phyloP scores from a whole-genome alignment of 2,797 vertebrate genomes.

The Crocodylus rhombifer region DNA sequence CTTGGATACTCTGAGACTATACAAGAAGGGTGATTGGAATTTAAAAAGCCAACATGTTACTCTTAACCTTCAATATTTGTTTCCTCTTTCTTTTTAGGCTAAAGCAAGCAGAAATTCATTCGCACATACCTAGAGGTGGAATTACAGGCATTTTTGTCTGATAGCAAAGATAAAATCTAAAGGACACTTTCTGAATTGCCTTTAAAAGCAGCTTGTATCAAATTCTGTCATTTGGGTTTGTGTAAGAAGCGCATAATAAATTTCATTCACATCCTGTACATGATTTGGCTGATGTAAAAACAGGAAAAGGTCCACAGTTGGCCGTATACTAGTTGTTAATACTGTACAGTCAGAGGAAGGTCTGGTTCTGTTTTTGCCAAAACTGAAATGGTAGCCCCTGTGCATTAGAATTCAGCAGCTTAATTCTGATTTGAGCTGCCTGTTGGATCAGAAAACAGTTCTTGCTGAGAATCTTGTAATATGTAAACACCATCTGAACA shows the following conservation, averaged over 20 bases:
- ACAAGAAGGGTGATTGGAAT: not conserved
- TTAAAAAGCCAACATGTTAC: not conserved
- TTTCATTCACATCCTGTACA: not conserved
- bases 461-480: not conserved
- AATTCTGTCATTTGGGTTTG: not conserved
- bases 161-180: not conserved
- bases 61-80: not conserved
- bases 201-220: conserved; percentile 56
- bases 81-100: conserved; percentile 60
- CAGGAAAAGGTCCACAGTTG: not conserved
- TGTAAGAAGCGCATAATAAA: conserved; percentile 52
- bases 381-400: not conserved
- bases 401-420: not conserved
- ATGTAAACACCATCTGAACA: not conserved
- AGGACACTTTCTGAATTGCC: conserved; percentile 10
- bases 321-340: not conserved
- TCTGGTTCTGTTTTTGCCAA: not conserved
- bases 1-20: not conserved
- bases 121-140: conserved; percentile 29
- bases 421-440: not conserved
- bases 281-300: not conserved
- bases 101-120: conserved; percentile 60
- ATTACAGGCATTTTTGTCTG: not conserved
- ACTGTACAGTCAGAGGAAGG: not conserved
- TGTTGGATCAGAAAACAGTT: not conserved